A percentile compares a stretch with the other conserved stretches of the same genome.
These are phyloP conservation scores for Carcharodon carcharias DNA, from an alignment of 2,797 vertebrate species.

Conservation along the genomic window DNA sequence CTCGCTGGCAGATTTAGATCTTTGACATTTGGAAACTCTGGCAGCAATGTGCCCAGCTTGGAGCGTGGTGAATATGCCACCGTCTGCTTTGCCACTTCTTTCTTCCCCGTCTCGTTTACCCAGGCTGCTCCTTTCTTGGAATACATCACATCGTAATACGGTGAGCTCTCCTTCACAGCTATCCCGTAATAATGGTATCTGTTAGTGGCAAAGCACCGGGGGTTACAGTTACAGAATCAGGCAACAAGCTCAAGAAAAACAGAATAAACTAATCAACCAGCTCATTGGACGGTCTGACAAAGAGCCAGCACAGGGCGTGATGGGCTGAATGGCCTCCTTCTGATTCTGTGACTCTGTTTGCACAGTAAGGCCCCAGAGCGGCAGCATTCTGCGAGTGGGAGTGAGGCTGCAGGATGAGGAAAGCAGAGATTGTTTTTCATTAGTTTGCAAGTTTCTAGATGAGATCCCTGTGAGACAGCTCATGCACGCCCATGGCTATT, in stretches of 20 bases:
- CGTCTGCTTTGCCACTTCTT: conserved; percentile 98
- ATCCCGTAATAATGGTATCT: conserved; percentile 99
- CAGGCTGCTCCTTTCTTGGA: conserved; percentile 98
- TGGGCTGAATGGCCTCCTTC: not conserved
- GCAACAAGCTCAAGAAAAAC: not conserved
- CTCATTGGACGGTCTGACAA: not conserved
- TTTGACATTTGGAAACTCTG: conserved; percentile 99
- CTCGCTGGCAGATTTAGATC: conserved; percentile 97
- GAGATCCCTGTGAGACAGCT: not conserved
- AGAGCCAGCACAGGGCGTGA: not conserved
- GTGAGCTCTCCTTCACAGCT: conserved; percentile 94
- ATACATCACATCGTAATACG: conserved; percentile 99
- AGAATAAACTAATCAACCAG: not conserved
- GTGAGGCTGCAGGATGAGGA: not conserved
- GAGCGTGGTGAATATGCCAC: conserved; percentile 99
- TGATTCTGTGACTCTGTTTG: not conserved
- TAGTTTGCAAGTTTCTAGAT: not conserved
- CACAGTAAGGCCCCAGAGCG: not conserved
- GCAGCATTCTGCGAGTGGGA: not conserved
- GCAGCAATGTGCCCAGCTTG: conserved; percentile 96
- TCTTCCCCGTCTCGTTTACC: conserved; percentile 98
- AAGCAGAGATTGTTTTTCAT: not conserved
- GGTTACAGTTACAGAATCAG: not conserved
- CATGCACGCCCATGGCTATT: not conserved
- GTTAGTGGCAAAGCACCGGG: conserved; percentile 34